Evolutionary conservation across 1,140 invertebrate species (phyloP).

Genomic region (Zophobas atratus): DNA sequence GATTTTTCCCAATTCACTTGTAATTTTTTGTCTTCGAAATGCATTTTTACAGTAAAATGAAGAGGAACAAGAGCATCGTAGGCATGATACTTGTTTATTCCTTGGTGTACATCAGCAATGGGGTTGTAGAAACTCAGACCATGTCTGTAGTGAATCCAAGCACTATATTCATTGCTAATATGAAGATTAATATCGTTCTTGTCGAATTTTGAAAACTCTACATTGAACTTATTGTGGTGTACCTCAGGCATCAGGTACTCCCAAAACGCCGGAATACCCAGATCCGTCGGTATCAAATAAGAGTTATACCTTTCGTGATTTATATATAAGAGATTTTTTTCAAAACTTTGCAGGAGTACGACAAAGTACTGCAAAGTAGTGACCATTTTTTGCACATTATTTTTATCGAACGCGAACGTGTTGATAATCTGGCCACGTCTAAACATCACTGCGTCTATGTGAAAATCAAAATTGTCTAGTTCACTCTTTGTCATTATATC

Average conservation of each 20-base stretch:
- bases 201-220: constrained; percentile 51
- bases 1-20: constrained; percentile 63
- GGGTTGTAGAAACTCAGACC: constrained; percentile 59
- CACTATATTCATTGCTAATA: constrained; percentile 43
- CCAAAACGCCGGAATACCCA: constrained; percentile 67
- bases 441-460: neutral
- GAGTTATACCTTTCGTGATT: neutral
- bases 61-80: constrained; percentile 63
- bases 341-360: neutral
- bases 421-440: neutral
- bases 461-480: neutral
- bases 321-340: neutral
- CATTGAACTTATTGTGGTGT: constrained; percentile 57
- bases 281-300: constrained; percentile 64
- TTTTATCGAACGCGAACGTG: neutral
- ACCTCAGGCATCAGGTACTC: constrained; percentile 61
- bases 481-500: neutral
- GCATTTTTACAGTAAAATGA: constrained; percentile 60
- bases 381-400: neutral
- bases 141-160: constrained; percentile 38
- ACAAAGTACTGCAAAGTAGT: neutral
- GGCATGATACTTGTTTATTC: constrained; percentile 59
- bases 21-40: constrained; percentile 57
- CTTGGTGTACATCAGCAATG: constrained; percentile 57
- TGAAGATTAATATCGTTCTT: constrained; percentile 61